A percentile compares a stretch with the other conserved stretches of the same genome.
These are phyloP conservation scores for Machimus rusticus DNA, from an alignment of 2,888 invertebrate genomes.

Conservation along the genomic window DNA sequence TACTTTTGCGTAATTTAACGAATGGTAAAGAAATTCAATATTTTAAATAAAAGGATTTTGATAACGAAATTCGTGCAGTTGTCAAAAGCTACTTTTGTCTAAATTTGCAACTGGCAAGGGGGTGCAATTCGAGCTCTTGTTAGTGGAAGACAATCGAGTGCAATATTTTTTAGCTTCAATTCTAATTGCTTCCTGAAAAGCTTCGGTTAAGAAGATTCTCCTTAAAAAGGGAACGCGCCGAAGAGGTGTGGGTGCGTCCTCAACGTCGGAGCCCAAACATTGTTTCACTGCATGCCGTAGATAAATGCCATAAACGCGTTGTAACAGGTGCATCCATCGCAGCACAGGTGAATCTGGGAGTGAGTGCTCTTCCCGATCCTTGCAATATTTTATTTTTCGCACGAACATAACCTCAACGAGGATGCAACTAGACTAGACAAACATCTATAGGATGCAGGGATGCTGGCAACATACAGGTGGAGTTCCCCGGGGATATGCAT, in stretches of 20 bases:
- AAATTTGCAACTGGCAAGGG: neutral
- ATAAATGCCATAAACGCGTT: neutral
- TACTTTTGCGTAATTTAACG: too few species aligned
- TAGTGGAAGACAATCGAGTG: neutral
- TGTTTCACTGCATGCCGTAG: neutral
- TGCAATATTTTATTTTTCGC: neutral
- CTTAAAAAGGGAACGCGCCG: neutral
- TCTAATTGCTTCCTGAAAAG: neutral
- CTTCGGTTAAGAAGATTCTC: neutral
- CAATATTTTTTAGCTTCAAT: neutral
- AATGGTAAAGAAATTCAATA: neutral
- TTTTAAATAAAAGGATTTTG: neutral
- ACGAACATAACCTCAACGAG: neutral
- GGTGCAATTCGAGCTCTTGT: neutral
- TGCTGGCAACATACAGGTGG: neutral
- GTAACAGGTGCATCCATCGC: neutral
- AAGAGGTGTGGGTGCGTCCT: neutral
- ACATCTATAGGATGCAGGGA: neutral
- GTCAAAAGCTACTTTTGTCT: neutral
- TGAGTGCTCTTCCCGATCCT: neutral
- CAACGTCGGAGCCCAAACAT: neutral
- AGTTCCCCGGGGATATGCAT: constrained; percentile 2
- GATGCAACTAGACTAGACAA: neutral
- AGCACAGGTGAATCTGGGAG: neutral
- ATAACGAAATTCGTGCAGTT: neutral